Percentiles rank a stretch among this genome's conserved stretches.
Conservation (phyloP, 2,888 invertebrate species). For the Teleiodes luculella region DNA sequence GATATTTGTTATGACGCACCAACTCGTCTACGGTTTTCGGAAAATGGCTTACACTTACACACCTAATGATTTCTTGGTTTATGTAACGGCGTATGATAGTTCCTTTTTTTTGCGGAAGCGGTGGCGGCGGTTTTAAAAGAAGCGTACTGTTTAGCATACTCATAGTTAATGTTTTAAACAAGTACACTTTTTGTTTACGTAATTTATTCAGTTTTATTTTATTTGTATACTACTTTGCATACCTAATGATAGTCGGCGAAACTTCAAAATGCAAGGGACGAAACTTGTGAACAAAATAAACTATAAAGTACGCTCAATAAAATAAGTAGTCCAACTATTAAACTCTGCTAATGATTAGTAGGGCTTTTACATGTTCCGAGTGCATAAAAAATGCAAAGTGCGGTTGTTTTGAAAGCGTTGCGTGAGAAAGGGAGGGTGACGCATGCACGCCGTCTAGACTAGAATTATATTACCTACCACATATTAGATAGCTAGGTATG, state of each 20-base stretch:
- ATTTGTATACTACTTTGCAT: background rate
- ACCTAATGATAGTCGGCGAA: background rate
- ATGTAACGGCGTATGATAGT: constrained; percentile 6
- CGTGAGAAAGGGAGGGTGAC: constrained; percentile 67
- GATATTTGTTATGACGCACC: constrained; percentile 77
- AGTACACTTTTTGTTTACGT: background rate
- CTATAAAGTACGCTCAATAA: background rate
- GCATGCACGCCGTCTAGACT: constrained; percentile 50
- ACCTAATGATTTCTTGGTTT: constrained; percentile 27
- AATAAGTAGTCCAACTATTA: background rate
- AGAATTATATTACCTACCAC: constrained; percentile 46
- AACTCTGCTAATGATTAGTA: background rate
- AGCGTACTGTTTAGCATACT: background rate
- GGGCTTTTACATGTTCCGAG: constrained; percentile 6
- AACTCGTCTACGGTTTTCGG: constrained; percentile 53
- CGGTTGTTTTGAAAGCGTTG: constrained; percentile 61
- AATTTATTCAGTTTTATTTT: background rate
- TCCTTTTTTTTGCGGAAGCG: background rate
- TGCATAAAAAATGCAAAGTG: constrained; percentile 38
- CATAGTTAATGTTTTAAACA: no score
- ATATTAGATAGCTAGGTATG: constrained; percentile 1
- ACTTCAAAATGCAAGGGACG: no score
- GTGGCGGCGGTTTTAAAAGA: background rate
- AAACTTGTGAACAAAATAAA: background rate
- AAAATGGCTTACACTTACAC: background rate